phyloP scores from a whole-genome alignment of 2,797 vertebrate genomes.

The Cyclopterus lumpus region DNA sequence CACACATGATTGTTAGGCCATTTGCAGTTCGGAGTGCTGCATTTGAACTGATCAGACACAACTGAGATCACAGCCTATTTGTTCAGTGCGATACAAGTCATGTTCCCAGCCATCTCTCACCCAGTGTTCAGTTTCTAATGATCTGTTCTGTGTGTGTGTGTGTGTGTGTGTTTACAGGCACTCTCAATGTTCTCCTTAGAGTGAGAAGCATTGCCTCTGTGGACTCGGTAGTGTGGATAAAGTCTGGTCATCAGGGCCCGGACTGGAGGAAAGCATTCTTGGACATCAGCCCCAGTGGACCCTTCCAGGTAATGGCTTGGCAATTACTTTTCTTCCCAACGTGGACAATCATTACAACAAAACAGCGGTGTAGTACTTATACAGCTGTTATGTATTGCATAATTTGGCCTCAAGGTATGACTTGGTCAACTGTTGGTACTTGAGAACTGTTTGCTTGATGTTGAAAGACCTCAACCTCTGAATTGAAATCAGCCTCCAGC shows the following conservation, averaged over 20 bases:
- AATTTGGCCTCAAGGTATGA: slow-evolving; percentile 23
- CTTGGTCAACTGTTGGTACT: neutral
- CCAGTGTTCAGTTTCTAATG: slow-evolving; percentile 25
- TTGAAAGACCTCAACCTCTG: slow-evolving; percentile 13
- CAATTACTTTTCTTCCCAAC: neutral
- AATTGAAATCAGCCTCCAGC: slow-evolving; percentile 24
- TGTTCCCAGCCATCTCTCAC: neutral
- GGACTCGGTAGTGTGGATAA: slow-evolving; percentile 89
- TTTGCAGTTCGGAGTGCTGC: neutral
- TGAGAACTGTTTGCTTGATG: slow-evolving; percentile 14
- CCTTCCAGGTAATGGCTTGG: slow-evolving; percentile 90
- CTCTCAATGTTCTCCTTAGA: slow-evolving; percentile 91
- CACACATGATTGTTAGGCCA: neutral
- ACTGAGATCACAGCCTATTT: neutral
- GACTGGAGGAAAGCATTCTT: slow-evolving; percentile 92
- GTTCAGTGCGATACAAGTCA: neutral
- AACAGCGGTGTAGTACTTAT: neutral
- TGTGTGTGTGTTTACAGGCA: slow-evolving; percentile 76
- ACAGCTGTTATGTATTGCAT: slow-evolving; percentile 24
- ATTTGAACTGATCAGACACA: neutral
- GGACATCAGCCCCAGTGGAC: slow-evolving; percentile 90
- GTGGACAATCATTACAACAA: neutral
- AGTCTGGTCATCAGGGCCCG: slow-evolving; percentile 89
- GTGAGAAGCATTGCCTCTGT: slow-evolving; percentile 89
- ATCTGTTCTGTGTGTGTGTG: slow-evolving; percentile 24